A percentile compares a stretch with the other conserved stretches of the same genome.
Evolutionary conservation across 2,113 vertebrate genomes (phyloP).

Genomic region (Poecilia latipinna): DNA sequence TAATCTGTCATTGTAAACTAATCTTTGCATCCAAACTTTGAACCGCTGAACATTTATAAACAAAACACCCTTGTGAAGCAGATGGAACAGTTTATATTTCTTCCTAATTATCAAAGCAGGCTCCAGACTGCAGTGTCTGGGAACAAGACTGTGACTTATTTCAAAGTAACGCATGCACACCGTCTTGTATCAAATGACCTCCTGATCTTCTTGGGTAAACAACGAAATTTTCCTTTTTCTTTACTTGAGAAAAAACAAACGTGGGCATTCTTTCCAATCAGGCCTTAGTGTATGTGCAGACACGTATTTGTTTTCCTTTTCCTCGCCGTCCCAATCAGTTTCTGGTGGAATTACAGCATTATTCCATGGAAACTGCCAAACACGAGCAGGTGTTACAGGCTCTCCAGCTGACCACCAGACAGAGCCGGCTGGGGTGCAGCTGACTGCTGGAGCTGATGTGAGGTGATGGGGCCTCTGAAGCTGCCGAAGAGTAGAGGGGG

Average conservation of each 20-base stretch:
- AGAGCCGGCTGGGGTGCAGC: constrained; percentile 63
- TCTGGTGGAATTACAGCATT: constrained; percentile 79
- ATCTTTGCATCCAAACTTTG: constrained; percentile 60
- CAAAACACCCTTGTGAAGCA: constrained; percentile 48
- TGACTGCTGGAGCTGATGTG: constrained; percentile 74
- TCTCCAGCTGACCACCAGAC: constrained; percentile 73
- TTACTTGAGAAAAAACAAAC: constrained; percentile 67
- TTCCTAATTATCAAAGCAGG: constrained; percentile 50
- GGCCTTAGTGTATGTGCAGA: constrained; percentile 68
- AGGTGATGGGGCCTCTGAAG: constrained; percentile 77
- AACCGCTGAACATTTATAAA: constrained; percentile 61
- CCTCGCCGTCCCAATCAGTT: constrained; percentile 74
- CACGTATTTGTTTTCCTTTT: constrained; percentile 65
- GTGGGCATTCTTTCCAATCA: constrained; percentile 75
- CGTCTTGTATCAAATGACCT: constrained; percentile 59
- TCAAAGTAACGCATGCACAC: constrained; percentile 43
- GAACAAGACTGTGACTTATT: constrained; percentile 48
- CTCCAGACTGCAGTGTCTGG: constrained; percentile 33
- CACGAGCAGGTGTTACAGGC: constrained; percentile 78
- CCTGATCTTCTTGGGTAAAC: constrained; percentile 62
- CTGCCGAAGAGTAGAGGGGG: constrained; percentile 48
- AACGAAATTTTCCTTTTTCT: constrained; percentile 37
- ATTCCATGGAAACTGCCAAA: constrained; percentile 78
- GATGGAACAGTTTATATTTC: constrained; percentile 57
- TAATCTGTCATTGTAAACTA: background rate